Percentiles rank a stretch among this genome's conserved stretches.
Evolutionary conservation across 2,888 invertebrate genomes (phyloP).

Genomic region (Bombylius discolor): DNA sequence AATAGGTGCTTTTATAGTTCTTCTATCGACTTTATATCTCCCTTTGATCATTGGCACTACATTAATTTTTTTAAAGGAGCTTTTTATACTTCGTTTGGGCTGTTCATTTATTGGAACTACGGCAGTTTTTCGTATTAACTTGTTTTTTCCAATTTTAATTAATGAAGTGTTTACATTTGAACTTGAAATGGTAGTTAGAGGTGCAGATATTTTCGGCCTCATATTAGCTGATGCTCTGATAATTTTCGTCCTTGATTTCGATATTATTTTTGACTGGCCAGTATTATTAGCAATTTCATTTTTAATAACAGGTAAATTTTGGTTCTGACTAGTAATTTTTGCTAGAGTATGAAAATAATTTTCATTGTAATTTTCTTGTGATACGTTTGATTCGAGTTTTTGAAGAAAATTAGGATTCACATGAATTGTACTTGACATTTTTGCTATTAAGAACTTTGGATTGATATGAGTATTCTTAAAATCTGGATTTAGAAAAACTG

Average conservation of each 20-base stretch:
- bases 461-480: constrained; percentile 33
- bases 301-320: neutral
- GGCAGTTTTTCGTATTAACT: constrained; percentile 23
- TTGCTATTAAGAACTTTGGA: constrained; percentile 28
- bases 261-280: constrained; percentile 22
- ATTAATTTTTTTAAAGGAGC: too few species aligned
- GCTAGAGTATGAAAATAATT: too few species aligned
- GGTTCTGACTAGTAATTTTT: neutral
- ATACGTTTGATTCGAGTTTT: neutral
- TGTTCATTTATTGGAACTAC: neutral
- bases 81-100: neutral
- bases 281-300: neutral
- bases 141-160: constrained; percentile 27
- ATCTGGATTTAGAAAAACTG: constrained; percentile 34
- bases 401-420: constrained; percentile 39
- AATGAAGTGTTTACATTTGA: constrained; percentile 16
- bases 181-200: neutral
- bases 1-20: constrained; percentile 1
- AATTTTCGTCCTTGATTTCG: constrained; percentile 30
- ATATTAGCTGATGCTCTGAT: constrained; percentile 22
- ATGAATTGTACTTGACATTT: constrained; percentile 28
- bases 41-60: neutral
- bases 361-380: neutral
- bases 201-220: neutral
- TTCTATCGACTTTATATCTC: constrained; percentile 26